phyloP scores from a whole-genome alignment of 2,113 vertebrate species.

The Hyaena hyaena region DNA sequence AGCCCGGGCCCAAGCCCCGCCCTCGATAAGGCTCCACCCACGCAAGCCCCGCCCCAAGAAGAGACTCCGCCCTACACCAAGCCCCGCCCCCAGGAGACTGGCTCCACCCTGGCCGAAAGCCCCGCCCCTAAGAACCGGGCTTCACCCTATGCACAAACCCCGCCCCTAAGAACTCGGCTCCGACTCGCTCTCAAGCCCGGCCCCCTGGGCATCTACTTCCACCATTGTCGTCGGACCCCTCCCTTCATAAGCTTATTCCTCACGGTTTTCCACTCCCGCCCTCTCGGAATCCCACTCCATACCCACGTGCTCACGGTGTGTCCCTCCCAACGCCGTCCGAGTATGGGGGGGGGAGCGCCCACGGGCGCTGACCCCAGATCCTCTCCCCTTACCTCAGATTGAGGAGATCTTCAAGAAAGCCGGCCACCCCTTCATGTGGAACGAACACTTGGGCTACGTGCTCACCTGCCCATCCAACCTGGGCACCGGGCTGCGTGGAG shows the following conservation, averaged over 20 bases:
- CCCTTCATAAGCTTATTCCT: not conserved
- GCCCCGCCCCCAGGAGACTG: not conserved
- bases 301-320: no score
- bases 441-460: slow-evolving; percentile 94
- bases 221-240: rapidly evolving
- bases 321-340: rapidly evolving
- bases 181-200: not conserved
- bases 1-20: not conserved
- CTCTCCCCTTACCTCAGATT: slow-evolving; percentile 85
- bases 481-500: slow-evolving; percentile 95
- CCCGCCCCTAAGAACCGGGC: not conserved
- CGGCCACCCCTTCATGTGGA: slow-evolving; percentile 97
- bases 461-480: slow-evolving; percentile 97
- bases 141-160: not conserved
- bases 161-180: not conserved
- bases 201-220: not conserved
- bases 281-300: not conserved
- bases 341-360: not conserved
- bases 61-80: not conserved
- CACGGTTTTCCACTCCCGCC: not conserved
- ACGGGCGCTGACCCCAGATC: not conserved
- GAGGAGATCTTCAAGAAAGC: slow-evolving; percentile 96
- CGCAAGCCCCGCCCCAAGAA: not conserved
- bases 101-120: rapidly evolving
- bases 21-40: rapidly evolving